Base-by-base conservation (phyloP, 2,888 invertebrate species). In the Polyploca ridens region DNA sequence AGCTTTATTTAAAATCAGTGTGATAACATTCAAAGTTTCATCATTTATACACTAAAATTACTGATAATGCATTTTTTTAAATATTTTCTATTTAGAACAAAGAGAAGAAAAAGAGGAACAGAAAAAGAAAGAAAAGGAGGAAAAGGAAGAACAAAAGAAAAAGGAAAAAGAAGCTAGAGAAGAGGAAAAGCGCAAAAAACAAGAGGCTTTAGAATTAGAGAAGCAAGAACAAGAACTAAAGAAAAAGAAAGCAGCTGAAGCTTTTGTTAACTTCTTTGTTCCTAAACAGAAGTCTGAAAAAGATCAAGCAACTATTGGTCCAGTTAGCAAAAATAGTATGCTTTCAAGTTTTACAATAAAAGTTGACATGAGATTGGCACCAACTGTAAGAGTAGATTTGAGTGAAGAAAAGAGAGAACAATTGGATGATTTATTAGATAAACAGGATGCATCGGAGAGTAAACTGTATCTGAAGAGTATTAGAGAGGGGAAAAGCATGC, bases 341-440 rank as follows among this genome's bases (percentile, higher is more conserved):
- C 76, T 94, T 8, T 93, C 94, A 33, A 92, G 90, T 74, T 94
- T 94, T 63, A 88, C 90, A 16, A 85, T 98, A 5, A 98, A 98
- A 90, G 96, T 95, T 49, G 97, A 98, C 83, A 99, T 99, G 98
- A 96, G 96, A 82, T 82, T 99, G 68, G 98, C 99, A 2, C 98
- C 98, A 0, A 80, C 95, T 5, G 89, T 92, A 16, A 95, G 98
- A 70, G 91, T 94, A 62, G 83, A 86, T 13, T 87, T 98, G 14
- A 90, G 90, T 10, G 86, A 91, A 11, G 88, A 94, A 5, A 94
- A 94, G 63, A 96, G 95, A 80, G 72, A 84, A 3, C 74, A 79
- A 16, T 89, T 98, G 64, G 96, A 96, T 66, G 78, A 82, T 27
- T 79, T 87, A 5, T 71, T 96, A 35, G 71, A 88, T 69, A 85